Conservation (phyloP, 2,797 vertebrate genomes). For the Parauchenoglanis ngamensis region DNA sequence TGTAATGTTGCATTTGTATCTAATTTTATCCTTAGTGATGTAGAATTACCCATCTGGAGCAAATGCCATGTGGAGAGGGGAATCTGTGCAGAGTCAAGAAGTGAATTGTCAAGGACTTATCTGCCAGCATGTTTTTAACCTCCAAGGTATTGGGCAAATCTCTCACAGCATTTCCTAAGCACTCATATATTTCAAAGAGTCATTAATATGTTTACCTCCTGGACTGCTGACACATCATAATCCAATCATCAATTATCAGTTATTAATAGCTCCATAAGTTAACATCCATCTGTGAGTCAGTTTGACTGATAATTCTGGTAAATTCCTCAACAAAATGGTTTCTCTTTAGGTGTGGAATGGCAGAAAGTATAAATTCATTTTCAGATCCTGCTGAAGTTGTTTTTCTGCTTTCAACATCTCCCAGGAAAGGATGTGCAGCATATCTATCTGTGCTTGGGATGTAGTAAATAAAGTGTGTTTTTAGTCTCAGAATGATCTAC, state of each 20-base stretch:
- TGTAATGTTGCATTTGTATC: conserved; percentile 30
- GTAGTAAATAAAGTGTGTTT: neutral
- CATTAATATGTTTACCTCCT: conserved; percentile 22
- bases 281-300: neutral
- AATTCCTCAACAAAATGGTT: conserved; percentile 17
- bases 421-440: neutral
- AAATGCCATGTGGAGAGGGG: conserved; percentile 22
- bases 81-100: conserved; percentile 1
- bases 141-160: neutral
- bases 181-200: conserved; percentile 14
- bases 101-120: conserved; percentile 33
- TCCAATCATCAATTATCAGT: neutral
- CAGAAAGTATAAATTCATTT: neutral
- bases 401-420: neutral
- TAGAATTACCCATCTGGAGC: conserved; percentile 45
- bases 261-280: conserved; percentile 6
- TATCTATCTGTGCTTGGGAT: neutral
- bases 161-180: conserved; percentile 2
- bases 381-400: neutral
- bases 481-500: too few relatives aligned
- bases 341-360: neutral
- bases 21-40: conserved; percentile 29
- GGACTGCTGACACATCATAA: neutral
- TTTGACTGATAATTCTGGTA: neutral
- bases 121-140: conserved; percentile 26